Evolutionary conservation across 2,797 vertebrate genomes (phyloP), one percentile per base, ranked within the genome.

Genomic region (Decapterus maruadsi): DNA sequence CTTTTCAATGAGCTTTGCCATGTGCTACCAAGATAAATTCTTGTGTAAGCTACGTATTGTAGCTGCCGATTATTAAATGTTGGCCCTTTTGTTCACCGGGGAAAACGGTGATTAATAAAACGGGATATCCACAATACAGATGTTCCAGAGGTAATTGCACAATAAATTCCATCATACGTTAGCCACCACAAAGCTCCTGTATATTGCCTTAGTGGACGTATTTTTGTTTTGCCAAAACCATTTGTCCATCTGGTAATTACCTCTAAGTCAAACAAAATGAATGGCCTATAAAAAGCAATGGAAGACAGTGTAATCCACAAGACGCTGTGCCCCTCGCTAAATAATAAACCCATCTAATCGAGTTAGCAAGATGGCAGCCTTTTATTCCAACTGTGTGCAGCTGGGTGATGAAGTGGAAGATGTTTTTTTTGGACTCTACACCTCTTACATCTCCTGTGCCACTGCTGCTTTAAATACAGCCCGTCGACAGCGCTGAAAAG

Each of bases 231-330:
- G 63, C 78, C 67, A 64, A 85, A 40, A 73, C 60, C 80, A 84
- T 90, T 87, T 87, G 77, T 89, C 84, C 68, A 62, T 89, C 81
- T 73, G 62, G 72, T 83, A 86, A 91, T 90, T 82, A 86, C 77
- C 60, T 56, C 69, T 54, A 54, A 82, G 70, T 84, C 82, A 72
- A 80, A 84, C 76, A 82, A 75, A 88, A 74, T 75, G 72, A 63
- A 77, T 16, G 55, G 67, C 45, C 60, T 59, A 75, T 83, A 85
- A 83, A 89, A 72, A 73, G 68, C 34, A 53, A 56, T 10, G 20
- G 62, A 78, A 70, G 66, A 45, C 40, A 38, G 50, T 38, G 68
- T 75, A 72, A 80, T 79, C 75, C 65, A 43, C 66, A 72, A 76
- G 56, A 85, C 22, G n/a, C 77, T 57, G 74, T 45, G 68, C 69